Evolutionary conservation across 2,113 vertebrate genomes (phyloP).

Genomic region (Callaeas wilsoni): DNA sequence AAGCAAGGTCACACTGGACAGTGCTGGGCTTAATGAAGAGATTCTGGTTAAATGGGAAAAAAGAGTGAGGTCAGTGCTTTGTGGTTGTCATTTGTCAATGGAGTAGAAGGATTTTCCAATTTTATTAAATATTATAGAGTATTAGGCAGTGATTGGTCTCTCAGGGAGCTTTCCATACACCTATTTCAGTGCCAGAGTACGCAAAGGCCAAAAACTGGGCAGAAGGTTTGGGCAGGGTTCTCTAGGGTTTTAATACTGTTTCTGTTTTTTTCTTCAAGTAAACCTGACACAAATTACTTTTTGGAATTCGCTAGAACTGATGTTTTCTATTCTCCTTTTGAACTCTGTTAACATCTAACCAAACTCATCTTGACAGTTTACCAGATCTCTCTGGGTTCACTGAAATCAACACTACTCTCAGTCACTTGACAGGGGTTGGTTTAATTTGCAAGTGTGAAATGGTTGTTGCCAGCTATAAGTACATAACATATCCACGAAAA

Average conservation of each 20-base stretch:
- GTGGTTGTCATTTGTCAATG: not conserved
- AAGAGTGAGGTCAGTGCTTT: not conserved
- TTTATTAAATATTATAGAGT: not conserved
- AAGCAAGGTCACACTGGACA: not conserved
- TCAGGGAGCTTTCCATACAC: not conserved
- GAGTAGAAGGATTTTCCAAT: not conserved
- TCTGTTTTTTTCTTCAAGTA: not conserved
- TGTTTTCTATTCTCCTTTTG: slow-evolving; percentile 7
- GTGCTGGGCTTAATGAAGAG: not conserved
- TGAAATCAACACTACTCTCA: not conserved
- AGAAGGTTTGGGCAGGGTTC: not conserved
- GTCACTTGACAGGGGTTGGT: not conserved
- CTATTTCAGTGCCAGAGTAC: not conserved
- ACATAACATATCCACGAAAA: not conserved
- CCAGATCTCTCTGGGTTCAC: slow-evolving; percentile 10
- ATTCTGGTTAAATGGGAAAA: not conserved
- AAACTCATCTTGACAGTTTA: slow-evolving; percentile 29
- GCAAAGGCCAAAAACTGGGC: not conserved
- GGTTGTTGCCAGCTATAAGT: not conserved
- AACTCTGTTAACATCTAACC: slow-evolving; percentile 9
- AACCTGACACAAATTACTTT: not conserved
- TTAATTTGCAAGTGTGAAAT: slow-evolving; percentile 46
- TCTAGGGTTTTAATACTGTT: not conserved
- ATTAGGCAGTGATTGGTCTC: not conserved
- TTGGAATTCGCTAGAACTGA: not conserved